Evolutionary conservation across 1,140 invertebrate genomes (phyloP), one percentile per base, ranked within the genome.

Genomic region (Drosophila pseudoananassae): DNA sequence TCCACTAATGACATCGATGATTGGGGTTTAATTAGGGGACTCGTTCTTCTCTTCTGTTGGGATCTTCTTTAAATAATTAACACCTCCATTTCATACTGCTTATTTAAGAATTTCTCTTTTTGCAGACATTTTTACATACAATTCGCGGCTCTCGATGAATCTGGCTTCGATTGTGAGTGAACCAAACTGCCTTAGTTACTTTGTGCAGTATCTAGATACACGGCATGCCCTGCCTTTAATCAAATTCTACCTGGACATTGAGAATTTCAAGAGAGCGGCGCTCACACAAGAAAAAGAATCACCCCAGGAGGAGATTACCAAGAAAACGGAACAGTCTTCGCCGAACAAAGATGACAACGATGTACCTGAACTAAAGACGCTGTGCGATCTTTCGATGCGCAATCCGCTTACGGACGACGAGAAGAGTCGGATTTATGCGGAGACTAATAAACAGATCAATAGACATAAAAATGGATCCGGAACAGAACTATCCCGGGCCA

Each of bases 161-260:
- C 89, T 96, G 14, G 76, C 91, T 12, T 94, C 96, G 61, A 94
- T 96, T 57, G 90, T 97, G 1, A 90, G 92, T 15, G 95, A 96
- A 78, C 94, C 95, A 76, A 93, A 93, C 85, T 95, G 95, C n/a
- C 87, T 96, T 6, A 93, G 94, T 6, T 96, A 95, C 79, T 96
- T 96, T 79, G 94, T 96, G 29, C 95, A 96, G 69, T 96, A 94
- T 89, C 93, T 96, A 93, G 95, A 96, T 29, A 92, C 93, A 0
- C 92, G 92, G 23, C 93, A 94, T 65, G 92, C 91, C 2, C 81
- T 94, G 12, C 72, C 92, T 2, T 92, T 95, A 7, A 94, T 96
- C 2, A 94, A 94, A 85, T 96, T 96, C 90, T 96, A 94, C 94
- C 82, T 96, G 57, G 96, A 96, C 88, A 94, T 95, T 12, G 94